Evolutionary conservation across 2,888 invertebrate genomes (phyloP), one percentile per base, ranked within the genome.

Genomic region (Leucophenga montana): DNA sequence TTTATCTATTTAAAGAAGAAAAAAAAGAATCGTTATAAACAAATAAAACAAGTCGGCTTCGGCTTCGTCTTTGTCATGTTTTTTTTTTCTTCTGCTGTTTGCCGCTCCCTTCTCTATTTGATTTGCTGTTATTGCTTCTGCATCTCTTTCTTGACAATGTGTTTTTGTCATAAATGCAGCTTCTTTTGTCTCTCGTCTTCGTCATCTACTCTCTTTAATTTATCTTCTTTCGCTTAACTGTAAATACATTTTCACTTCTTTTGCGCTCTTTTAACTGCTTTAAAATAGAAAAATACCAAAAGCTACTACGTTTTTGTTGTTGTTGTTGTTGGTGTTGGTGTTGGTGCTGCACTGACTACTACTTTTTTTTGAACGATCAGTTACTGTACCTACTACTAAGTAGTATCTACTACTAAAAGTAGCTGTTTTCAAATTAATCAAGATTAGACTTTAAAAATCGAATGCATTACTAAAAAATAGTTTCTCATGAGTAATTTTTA

Each of bases 211-310:
- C n/a, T n/a, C n/a, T 65, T 61, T 70, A 69, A 56, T 69, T 75
- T 66, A 59, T 71, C 57, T 65, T 71, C 57, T 65, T 74, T 39
- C 64, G 62, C 57, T 72, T 83, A 83, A 83, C 83, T 82, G 83
- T 84, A 81, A 84, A 84, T 78, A 75, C 78, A 75, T 84, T 84
- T 81, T 81, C 84, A 81, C 84, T 84, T 84, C 74, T 71, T 73
- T 69, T 78, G 71, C 16, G 54, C 46, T 71, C 66, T 70, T 62
- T 66, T 59, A 67, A 16, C 64, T 68, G 66, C 22, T 74, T 74
- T 56, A 56, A 62, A 72, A 57, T 69, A 33, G 39, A 39, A 39
- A 39, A 39, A 39, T 39, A 39, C 11, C 39, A 39, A 39, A 11
- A 39, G 39, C 39, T 27, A 27, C 27, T 27, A 27, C 27, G 3